phyloP scores from a whole-genome alignment of 2,113 vertebrate genomes.

The Stigmatopora argus region DNA sequence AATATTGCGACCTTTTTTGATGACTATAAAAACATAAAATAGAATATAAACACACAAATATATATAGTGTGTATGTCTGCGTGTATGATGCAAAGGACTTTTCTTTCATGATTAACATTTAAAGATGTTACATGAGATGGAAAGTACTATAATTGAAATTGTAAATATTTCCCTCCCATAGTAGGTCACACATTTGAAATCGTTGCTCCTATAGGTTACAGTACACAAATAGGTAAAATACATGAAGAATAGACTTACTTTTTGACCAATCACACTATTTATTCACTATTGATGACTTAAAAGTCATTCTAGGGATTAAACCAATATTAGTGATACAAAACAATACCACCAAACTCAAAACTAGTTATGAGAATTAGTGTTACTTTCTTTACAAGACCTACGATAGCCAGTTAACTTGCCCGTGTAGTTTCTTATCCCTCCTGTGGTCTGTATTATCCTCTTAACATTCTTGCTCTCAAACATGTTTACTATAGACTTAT shows the following conservation, averaged over 20 bases:
- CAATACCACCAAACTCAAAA: neutral
- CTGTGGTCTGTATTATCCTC: neutral
- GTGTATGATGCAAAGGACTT: neutral
- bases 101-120: too few species aligned
- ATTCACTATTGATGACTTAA: neutral
- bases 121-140: too few species aligned
- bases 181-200: neutral
- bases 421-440: neutral
- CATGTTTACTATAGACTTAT: neutral
- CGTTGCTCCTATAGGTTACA: neutral
- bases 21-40: neutral
- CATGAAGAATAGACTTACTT: neutral
- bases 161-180: neutral
- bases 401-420: neutral
- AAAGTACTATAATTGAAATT: neutral
- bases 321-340: neutral
- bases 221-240: neutral
- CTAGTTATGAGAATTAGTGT: neutral
- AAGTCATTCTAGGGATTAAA: neutral
- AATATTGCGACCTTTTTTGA: neutral
- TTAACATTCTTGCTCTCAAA: constrained; percentile 1
- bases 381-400: neutral
- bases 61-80: too few species aligned
- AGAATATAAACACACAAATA: too few species aligned
- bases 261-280: neutral